These are phyloP conservation scores for Eustalomyia histrio DNA, from an alignment of 2,888 invertebrate species.

Conservation along the genomic window DNA sequence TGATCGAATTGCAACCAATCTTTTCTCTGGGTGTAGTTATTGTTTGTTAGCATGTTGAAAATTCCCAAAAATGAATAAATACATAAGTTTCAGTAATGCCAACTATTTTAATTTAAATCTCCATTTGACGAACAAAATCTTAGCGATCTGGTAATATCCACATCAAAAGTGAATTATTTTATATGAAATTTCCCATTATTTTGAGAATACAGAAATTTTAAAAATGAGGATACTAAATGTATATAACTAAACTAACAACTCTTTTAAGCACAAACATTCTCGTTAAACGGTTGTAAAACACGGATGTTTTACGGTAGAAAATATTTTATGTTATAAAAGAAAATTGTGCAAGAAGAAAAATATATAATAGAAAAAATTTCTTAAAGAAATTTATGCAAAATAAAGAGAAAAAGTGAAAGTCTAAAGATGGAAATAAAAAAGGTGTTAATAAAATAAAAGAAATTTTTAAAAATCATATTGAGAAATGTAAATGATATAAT, in stretches of 20 bases:
- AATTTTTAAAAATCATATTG: not conserved
- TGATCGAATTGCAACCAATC: no score
- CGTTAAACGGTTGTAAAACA: conserved; percentile 57
- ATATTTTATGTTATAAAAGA: conserved; percentile 5
- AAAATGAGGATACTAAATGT: conserved; percentile 46
- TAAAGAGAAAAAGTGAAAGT: conserved; percentile 23
- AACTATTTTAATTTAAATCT: no score
- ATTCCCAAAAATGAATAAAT: no score
- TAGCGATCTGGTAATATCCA: not conserved
- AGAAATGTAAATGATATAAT: not conserved
- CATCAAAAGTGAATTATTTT: not conserved
- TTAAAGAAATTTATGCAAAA: not conserved
- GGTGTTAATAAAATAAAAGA: not conserved
- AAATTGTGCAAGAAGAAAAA: conserved; percentile 16
- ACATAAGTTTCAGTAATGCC: no score
- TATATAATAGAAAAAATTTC: not conserved
- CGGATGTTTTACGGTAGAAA: conserved; percentile 44
- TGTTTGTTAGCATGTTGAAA: no score
- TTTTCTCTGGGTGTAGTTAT: no score
- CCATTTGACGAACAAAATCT: not conserved
- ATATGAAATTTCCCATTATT: conserved; percentile 49
- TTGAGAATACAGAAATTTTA: not conserved
- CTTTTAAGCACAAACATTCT: conserved; percentile 65
- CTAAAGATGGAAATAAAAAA: not conserved
- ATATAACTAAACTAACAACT: conserved; percentile 23